Conservation (phyloP, 2,113 vertebrate genomes). For the Muscicapa adusta region DNA sequence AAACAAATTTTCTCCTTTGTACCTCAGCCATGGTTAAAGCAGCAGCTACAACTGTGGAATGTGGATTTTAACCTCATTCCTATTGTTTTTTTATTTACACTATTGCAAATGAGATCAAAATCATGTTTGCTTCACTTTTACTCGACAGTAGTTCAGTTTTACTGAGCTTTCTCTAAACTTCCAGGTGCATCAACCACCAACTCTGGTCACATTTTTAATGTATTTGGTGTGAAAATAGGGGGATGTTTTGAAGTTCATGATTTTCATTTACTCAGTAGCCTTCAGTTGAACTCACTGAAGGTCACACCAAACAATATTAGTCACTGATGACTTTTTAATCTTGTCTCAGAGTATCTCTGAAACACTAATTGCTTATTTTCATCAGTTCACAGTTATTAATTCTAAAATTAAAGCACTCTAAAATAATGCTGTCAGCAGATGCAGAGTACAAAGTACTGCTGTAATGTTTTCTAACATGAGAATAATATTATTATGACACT, state of each 20-base stretch:
- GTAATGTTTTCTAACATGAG: background rate
- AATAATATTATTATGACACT: slow-evolving; percentile 4
- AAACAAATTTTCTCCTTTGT: background rate
- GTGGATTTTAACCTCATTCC: background rate
- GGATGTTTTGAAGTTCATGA: background rate
- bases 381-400: background rate
- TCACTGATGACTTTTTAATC: background rate
- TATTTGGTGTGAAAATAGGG: background rate
- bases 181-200: background rate
- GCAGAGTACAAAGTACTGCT: background rate
- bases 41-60: background rate
- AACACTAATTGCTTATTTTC: background rate
- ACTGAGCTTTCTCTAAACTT: background rate
- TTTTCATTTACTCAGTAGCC: background rate
- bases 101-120: background rate
- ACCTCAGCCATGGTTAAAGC: background rate
- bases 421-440: background rate
- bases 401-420: background rate
- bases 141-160: background rate
- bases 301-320: background rate
- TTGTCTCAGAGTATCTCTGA: background rate
- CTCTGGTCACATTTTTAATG: background rate
- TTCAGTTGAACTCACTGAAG: background rate
- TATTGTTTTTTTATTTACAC: background rate
- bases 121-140: background rate